phyloP scores from a whole-genome alignment of 1,140 invertebrate genomes.

The Coptotermes formosanus region DNA sequence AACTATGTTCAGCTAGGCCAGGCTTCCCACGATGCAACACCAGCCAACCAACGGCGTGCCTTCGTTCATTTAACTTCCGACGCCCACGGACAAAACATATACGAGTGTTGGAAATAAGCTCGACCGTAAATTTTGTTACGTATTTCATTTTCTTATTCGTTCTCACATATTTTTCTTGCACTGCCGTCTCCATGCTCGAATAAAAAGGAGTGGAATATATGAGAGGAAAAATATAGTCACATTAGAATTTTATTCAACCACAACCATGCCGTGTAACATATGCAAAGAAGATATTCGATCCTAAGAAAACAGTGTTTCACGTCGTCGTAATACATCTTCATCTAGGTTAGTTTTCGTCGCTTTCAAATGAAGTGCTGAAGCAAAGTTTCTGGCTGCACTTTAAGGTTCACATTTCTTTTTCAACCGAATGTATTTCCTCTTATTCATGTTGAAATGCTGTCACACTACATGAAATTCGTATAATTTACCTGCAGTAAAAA shows the following conservation, averaged over 20 bases:
- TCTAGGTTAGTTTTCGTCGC: background rate
- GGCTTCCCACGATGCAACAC: background rate
- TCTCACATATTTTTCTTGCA: background rate
- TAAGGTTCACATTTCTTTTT: too few relatives aligned
- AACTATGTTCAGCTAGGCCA: background rate
- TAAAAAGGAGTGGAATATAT: background rate
- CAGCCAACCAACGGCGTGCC: background rate
- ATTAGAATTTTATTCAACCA: background rate
- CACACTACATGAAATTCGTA: too few relatives aligned
- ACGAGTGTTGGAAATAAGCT: conserved; percentile 6
- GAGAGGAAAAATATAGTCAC: background rate
- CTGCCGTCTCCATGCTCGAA: background rate
- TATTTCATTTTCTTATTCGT: background rate
- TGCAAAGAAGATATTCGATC: background rate
- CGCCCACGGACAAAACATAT: background rate
- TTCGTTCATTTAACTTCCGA: conserved; percentile 5
- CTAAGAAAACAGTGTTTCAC: background rate
- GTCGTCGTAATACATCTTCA: background rate
- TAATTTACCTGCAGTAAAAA: too few relatives aligned
- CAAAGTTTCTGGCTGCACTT: too few relatives aligned
- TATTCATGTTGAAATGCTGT: too few relatives aligned
- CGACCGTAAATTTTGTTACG: conserved; percentile 9
- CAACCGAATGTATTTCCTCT: too few relatives aligned
- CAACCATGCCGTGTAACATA: background rate
- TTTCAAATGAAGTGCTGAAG: background rate